Evolutionary conservation across 2,113 vertebrate species (phyloP).

Genomic region (Ursus arctos): DNA sequence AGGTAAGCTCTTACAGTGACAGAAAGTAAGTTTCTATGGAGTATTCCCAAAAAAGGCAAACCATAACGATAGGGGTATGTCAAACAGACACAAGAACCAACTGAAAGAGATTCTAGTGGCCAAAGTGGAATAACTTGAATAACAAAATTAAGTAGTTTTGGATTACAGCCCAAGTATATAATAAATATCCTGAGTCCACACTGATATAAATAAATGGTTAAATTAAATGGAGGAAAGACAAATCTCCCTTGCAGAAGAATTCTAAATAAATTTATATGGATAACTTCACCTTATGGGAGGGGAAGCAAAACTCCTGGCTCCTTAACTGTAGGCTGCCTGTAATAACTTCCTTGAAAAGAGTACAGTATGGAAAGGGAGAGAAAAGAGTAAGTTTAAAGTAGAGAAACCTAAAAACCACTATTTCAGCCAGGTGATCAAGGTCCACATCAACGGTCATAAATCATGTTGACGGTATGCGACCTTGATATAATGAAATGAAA

Average conservation of each 20-base stretch:
- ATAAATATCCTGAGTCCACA: not conserved
- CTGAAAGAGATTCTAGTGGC: not conserved
- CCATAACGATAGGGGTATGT: not conserved
- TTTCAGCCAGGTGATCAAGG: not conserved
- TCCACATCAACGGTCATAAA: not conserved
- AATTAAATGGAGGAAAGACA: not conserved
- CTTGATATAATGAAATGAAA: not conserved
- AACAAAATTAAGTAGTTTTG: not conserved
- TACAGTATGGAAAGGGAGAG: not conserved
- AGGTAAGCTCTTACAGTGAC: not conserved
- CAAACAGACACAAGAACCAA: not conserved
- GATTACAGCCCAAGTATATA: not conserved
- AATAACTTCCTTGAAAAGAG: not conserved
- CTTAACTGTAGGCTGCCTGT: not conserved
- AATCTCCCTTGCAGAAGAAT: not conserved
- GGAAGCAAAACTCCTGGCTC: not conserved
- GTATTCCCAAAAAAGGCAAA: not conserved
- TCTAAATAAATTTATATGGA: not conserved
- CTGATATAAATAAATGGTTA: not conserved
- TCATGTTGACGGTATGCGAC: not conserved
- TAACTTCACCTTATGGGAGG: not conserved
- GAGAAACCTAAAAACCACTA: not conserved
- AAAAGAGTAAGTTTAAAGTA: conserved; percentile 23
- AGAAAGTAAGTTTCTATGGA: not conserved
- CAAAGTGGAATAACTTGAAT: not conserved